phyloP scores from a whole-genome alignment of 2,113 vertebrate species.

The Isurus oxyrinchus region DNA sequence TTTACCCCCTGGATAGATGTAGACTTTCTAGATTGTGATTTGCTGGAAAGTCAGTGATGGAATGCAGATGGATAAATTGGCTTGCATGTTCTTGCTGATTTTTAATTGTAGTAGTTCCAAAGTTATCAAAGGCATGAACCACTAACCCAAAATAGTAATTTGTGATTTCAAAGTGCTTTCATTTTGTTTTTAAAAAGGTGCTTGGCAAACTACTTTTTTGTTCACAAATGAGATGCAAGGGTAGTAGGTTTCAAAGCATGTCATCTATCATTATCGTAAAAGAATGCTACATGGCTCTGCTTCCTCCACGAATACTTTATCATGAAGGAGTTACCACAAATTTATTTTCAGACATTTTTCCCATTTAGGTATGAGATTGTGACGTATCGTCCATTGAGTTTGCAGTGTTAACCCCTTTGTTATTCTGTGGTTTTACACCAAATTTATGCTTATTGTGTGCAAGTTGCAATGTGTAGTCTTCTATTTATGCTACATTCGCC shows the following conservation, averaged over 20 bases:
- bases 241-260: neutral
- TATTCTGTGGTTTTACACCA: neutral
- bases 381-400: neutral
- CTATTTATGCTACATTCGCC: neutral
- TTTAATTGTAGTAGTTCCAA: neutral
- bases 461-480: neutral
- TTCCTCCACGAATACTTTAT: neutral
- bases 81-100: neutral
- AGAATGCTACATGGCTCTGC: neutral
- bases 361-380: neutral
- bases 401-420: neutral
- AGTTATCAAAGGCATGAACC: neutral
- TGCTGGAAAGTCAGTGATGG: neutral
- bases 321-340: neutral
- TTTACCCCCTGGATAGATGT: neutral
- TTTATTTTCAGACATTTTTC: neutral
- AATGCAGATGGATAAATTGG: neutral
- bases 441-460: neutral
- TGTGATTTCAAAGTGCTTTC: constrained; percentile 5
- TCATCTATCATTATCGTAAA: neutral
- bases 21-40: neutral
- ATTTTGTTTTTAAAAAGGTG: constrained; percentile 11
- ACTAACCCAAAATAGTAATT: neutral
- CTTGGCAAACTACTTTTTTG: neutral
- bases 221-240: neutral